Base-by-base conservation (phyloP, 2,797 vertebrate species). In the Linurgus olivaceus region DNA sequence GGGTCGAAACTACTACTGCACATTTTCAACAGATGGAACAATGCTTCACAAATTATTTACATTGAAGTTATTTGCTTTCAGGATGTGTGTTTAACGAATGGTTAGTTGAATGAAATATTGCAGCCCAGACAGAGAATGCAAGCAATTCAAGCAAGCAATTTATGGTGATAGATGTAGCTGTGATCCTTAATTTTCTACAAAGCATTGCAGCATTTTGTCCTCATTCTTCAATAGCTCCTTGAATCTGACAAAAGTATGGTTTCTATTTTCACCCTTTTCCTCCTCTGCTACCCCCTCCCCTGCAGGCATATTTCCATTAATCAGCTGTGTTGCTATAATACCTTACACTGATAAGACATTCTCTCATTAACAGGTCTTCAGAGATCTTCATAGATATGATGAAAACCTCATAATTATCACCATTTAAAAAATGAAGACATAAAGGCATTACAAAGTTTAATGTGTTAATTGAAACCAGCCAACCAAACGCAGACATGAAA, bases 11-110 rank as follows among this genome's bases (percentile, higher is more conserved):
- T 96, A 98, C 98, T 98, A 98, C 97, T 97, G 97, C 97, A 98
- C 97, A 97, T 97, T 98, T 98, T 98, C 97, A 98, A 96, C 97
- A 98, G 97, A 98, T 97, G 97, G 96, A 97, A 98, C 97, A 97
- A 98, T 97, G 97, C 97, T 98, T 97, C 95, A 93, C 94, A 92
- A 97, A 97, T 95, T 98, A 97, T 98, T 98, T 98, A 98, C 96
- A 97, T 97, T 97, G 95, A 97, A 95, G 80, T 97, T 96, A 98
- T 97, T 98, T 97, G 96, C 96, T 97, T 98, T 98, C 95, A 96
- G 96, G 96, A 98, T 96, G 96, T 97, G 94, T 97, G 97, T 96
- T 97, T 97, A 97, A 98, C 51, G 47, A 97, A 98, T 91, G 96
- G 95, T 94, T 97, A 92, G 96, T 74, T 96, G 96, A 97, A 97